Percentiles rank a stretch among this genome's conserved stretches.
Evolutionary conservation across 2,888 invertebrate genomes (phyloP).

Genomic region (Rosalia funebris): DNA sequence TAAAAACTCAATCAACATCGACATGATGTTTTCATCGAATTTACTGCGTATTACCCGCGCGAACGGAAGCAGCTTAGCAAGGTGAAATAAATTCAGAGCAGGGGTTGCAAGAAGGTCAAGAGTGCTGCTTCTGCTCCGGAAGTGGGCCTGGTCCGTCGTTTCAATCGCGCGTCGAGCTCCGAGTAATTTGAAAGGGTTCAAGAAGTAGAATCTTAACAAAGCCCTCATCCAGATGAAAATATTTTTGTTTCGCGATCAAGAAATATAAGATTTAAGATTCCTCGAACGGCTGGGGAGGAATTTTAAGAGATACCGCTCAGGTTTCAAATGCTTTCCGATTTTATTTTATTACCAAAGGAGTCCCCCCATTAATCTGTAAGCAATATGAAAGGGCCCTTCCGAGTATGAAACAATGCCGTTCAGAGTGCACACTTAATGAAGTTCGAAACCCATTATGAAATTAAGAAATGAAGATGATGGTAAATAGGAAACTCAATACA

Average conservation of each 20-base stretch:
- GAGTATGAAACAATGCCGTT: no score
- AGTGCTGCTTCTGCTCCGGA: conserved; percentile 33
- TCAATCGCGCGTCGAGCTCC: conserved; percentile 29
- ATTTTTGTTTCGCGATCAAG: conserved; percentile 36
- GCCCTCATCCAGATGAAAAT: conserved; percentile 30
- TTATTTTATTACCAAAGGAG: conserved; percentile 30
- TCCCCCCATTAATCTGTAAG: conserved; percentile 39
- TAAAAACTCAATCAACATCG: no score
- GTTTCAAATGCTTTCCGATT: conserved; percentile 35
- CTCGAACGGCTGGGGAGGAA: conserved; percentile 15
- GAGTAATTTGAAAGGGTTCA: conserved; percentile 26
- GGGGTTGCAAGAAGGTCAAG: conserved; percentile 46
- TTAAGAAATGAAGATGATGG: conserved; percentile 40
- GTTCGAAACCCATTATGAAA: conserved; percentile 42
- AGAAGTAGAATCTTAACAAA: conserved; percentile 33
- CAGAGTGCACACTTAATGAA: conserved; percentile 40
- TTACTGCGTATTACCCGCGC: conserved; percentile 18
- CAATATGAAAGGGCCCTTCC: conserved; percentile 27
- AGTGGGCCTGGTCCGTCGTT: conserved; percentile 36
- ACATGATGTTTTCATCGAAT: not conserved
- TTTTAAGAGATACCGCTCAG: conserved; percentile 26
- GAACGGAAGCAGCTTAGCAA: conserved; percentile 24
- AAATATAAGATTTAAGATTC: conserved; percentile 29
- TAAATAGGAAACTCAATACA: conserved; percentile 43
- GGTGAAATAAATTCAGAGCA: conserved; percentile 26